Percentiles rank a stretch among this genome's conserved stretches.
Conservation (phyloP, 2,797 vertebrate genomes). For the Lycodopsis pacificus region DNA sequence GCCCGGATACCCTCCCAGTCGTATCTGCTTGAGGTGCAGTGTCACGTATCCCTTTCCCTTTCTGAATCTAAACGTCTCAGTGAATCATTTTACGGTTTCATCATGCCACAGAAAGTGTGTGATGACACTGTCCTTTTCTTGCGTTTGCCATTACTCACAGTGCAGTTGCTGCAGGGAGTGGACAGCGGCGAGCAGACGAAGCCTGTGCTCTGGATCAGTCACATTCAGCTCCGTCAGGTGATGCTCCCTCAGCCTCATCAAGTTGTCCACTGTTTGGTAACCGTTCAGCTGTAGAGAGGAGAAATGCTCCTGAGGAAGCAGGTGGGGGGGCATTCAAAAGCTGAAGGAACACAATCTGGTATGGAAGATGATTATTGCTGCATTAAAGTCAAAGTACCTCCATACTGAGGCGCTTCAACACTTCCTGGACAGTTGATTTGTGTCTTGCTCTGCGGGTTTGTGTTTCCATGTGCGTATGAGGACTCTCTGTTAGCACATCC, state of each 20-base stretch:
- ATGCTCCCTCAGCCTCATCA: constrained; percentile 89
- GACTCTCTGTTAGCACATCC: constrained; percentile 86
- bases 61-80: constrained; percentile 17
- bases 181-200: constrained; percentile 86
- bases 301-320: constrained; percentile 84
- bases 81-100: neutral
- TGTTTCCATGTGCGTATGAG: constrained; percentile 72
- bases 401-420: constrained; percentile 86
- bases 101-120: constrained; percentile 18
- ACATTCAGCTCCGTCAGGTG: constrained; percentile 91
- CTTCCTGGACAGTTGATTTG: constrained; percentile 86
- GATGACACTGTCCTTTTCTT: constrained; percentile 15
- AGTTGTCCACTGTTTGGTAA: constrained; percentile 91
- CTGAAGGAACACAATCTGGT: neutral
- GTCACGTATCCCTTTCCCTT: constrained; percentile 29
- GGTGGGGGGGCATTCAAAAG: neutral
- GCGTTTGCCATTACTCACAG: constrained; percentile 82
- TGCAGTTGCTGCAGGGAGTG: constrained; percentile 85
- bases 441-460: constrained; percentile 78
- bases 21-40: constrained; percentile 35
- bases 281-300: constrained; percentile 89
- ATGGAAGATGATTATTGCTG: neutral
- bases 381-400: constrained; percentile 81
- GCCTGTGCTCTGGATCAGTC: constrained; percentile 88
- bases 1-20: constrained; percentile 13